Conservation (phyloP, 2,113 vertebrate genomes). For the Gorsachius goisagi region DNA sequence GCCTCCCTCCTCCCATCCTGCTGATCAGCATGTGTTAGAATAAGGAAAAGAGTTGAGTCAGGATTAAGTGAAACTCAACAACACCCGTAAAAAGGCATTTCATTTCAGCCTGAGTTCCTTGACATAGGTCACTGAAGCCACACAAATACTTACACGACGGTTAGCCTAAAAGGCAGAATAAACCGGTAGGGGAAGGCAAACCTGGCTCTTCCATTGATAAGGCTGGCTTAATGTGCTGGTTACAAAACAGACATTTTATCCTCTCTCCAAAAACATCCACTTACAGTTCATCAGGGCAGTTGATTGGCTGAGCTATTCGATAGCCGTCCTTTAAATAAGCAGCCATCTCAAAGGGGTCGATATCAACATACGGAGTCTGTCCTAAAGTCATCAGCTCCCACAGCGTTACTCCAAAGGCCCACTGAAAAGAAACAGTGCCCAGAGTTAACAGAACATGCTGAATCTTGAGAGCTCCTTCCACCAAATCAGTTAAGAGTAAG, state of each 20-base stretch:
- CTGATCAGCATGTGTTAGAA: neutral
- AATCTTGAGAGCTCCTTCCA: neutral
- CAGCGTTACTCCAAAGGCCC: conserved; percentile 95
- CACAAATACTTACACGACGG: neutral
- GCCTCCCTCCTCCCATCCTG: neutral
- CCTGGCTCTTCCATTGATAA: neutral
- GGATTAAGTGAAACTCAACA: neutral
- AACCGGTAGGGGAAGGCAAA: neutral
- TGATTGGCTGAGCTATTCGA: conserved; percentile 98
- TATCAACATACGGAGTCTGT: conserved; percentile 97
- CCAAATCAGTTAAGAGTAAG: neutral
- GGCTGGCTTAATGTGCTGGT: neutral
- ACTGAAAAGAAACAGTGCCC: conserved; percentile 69
- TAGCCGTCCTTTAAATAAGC: conserved; percentile 98
- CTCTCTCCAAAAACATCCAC: conserved; percentile 42
- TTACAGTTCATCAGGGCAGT: conserved; percentile 98
- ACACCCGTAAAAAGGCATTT: neutral
- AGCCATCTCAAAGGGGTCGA: conserved; percentile 98
- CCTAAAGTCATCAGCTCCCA: conserved; percentile 99
- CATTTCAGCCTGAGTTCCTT: neutral
- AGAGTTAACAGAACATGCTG: neutral
- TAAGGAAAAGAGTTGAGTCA: neutral
- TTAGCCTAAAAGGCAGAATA: neutral
- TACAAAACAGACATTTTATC: fast-evolving
- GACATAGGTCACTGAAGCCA: neutral